A percentile compares a stretch with the other conserved stretches of the same genome.
Conservation (phyloP, 2,888 invertebrate species). For the Watsonalla cultraria region DNA sequence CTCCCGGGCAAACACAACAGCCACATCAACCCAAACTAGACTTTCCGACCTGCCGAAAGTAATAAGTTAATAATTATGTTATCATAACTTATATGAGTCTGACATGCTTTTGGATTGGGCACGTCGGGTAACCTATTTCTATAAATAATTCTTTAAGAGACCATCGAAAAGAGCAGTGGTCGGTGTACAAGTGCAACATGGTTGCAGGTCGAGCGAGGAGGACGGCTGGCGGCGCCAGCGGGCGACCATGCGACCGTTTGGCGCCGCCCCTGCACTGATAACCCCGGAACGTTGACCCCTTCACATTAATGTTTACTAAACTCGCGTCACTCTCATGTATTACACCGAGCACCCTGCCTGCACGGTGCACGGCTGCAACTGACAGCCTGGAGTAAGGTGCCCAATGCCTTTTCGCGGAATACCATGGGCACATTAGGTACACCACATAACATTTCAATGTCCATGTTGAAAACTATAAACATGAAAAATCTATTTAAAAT, state of each 20-base stretch:
- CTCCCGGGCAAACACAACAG: not conserved
- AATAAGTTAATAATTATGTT: not conserved
- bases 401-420: not conserved
- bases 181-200: slow-evolving; percentile 9
- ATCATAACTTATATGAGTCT: not conserved
- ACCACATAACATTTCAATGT: no score
- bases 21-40: no score
- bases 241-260: slow-evolving; percentile 61
- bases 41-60: not conserved
- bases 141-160: not conserved
- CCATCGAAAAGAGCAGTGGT: not conserved
- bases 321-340: slow-evolving; percentile 44
- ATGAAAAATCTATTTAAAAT: no score
- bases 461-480: no score
- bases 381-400: slow-evolving; percentile 11
- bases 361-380: slow-evolving; percentile 27
- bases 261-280: slow-evolving; percentile 68
- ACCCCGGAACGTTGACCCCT: slow-evolving; percentile 73
- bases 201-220: slow-evolving; percentile 12
- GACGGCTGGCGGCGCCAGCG: slow-evolving; percentile 15
- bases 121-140: not conserved
- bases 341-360: slow-evolving; percentile 14
- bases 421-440: no score
- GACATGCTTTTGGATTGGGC: not conserved
- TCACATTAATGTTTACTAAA: slow-evolving; percentile 68